Evolutionary conservation across 2,888 invertebrate genomes (phyloP).

Genomic region (Hirtodrosophila histrioides): DNA sequence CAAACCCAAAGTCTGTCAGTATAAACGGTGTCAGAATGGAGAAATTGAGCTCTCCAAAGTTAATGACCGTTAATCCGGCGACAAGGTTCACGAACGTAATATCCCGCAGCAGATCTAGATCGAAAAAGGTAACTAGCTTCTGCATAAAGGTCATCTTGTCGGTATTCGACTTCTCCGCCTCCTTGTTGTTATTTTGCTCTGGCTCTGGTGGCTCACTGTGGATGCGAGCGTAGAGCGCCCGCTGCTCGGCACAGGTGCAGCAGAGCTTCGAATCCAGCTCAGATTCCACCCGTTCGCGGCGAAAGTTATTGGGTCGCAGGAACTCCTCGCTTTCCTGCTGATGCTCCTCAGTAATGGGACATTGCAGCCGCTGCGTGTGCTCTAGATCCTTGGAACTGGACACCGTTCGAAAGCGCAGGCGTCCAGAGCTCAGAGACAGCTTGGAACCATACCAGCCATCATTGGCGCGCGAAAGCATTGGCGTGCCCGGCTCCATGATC

Average conservation of each 20-base stretch:
- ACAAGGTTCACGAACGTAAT: slow-evolving; percentile 89
- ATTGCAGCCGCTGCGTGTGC: slow-evolving; percentile 60
- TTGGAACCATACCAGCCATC: slow-evolving; percentile 84
- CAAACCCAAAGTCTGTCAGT: slow-evolving; percentile 88
- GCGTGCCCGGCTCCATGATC: slow-evolving; percentile 88
- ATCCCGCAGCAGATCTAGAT: slow-evolving; percentile 89
- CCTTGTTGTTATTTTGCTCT: slow-evolving; percentile 6
- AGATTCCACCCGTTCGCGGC: slow-evolving; percentile 79
- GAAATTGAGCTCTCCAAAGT: slow-evolving; percentile 90
- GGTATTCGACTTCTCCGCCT: not conserved
- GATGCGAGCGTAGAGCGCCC: slow-evolving; percentile 56
- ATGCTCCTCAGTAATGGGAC: slow-evolving; percentile 71
- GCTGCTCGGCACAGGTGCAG: slow-evolving; percentile 79
- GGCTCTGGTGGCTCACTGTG: slow-evolving; percentile 3
- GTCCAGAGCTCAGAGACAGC: slow-evolving; percentile 70
- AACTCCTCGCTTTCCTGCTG: slow-evolving; percentile 63
- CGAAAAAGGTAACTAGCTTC: slow-evolving; percentile 88
- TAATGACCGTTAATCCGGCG: slow-evolving; percentile 89
- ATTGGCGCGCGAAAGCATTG: slow-evolving; percentile 87
- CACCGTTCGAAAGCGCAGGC: slow-evolving; percentile 67
- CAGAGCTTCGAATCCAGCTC: slow-evolving; percentile 45
- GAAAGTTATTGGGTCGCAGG: slow-evolving; percentile 80
- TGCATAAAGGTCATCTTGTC: slow-evolving; percentile 83
- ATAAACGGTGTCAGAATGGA: slow-evolving; percentile 90
- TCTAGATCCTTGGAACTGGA: slow-evolving; percentile 80